Base-by-base conservation (phyloP, 2,113 vertebrate species). In the Ptychochromis oligacanthus region DNA sequence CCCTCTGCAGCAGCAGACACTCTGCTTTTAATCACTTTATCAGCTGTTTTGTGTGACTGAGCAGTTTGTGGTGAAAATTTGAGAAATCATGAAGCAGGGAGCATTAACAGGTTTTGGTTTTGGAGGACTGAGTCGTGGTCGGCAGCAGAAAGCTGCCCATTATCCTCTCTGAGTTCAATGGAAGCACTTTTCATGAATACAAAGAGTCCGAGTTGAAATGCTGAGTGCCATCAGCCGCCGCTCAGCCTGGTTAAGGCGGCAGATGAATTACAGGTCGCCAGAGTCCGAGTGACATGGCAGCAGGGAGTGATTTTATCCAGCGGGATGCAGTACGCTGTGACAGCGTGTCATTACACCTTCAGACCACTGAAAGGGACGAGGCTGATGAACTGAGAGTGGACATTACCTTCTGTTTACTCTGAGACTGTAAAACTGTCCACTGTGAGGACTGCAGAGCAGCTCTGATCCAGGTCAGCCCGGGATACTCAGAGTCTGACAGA, bases 221-320 rank as follows among this genome's bases (percentile, higher is more conserved):
- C 18, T 34, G 40, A 67, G 43, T 3, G 0, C 15, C 5, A 49
- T 70, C 15, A 49, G 24, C 46, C 0, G 22, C 8, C 15, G 3
- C 40, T 49, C 22, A 5, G 28, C 38, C 1, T 0, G 3, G 24
- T 31, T 11, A 14, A 22, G 38, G 52, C 22, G 15, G 59, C n/a
- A 10, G 12, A 24, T 54, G 43, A 79, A 84, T 84, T 62, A 65
- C 83, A 80, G 58, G 36, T 9, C 79, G 65, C 15, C 75, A 64
- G 10, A 5, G 46, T 12, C 40, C 15, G 38, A 46, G 46, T 49
- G 46, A 49, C 2, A 5, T 49, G 14, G 15, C 46, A 15, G 46
- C 46, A 49, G 40, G 62, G 11, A 6, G 82, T 36, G 12, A 75
- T 79, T 75, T 57, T 17, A 75, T 49, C 26, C 77, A 75, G 83